Evolutionary conservation across 2,888 invertebrate genomes (phyloP).

Genomic region (Lepidocyrtoides sp.): DNA sequence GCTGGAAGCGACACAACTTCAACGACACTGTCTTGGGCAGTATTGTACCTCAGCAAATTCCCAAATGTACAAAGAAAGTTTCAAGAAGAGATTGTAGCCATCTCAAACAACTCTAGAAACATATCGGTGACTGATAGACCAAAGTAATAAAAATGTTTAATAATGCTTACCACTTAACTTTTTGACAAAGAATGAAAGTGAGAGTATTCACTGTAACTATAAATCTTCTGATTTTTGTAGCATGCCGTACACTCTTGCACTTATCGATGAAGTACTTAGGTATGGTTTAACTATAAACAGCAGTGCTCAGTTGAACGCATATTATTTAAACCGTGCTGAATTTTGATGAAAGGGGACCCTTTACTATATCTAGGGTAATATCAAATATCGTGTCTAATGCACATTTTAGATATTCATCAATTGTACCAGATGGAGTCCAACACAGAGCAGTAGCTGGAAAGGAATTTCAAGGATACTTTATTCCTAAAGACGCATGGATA

Average conservation of each 20-base stretch:
- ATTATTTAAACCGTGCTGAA: too few species aligned
- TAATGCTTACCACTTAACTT: too few species aligned
- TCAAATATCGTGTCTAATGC: too few species aligned
- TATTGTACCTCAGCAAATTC: slow-evolving; percentile 67
- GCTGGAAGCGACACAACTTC: slow-evolving; percentile 78
- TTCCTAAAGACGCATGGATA: slow-evolving; percentile 79
- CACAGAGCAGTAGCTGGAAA: slow-evolving; percentile 67
- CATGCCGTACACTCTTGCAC: slow-evolving; percentile 78
- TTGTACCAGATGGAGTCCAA: slow-evolving; percentile 71
- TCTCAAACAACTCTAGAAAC: slow-evolving; percentile 64
- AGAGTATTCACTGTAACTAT: too few species aligned
- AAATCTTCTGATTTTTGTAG: not conserved
- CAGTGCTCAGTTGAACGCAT: too few species aligned
- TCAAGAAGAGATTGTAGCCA: slow-evolving; percentile 69
- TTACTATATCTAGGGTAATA: too few species aligned
- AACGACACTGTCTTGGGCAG: slow-evolving; percentile 68
- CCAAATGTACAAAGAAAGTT: slow-evolving; percentile 72
- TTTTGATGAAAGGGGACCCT: too few species aligned
- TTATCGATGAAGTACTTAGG: slow-evolving; percentile 81
- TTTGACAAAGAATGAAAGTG: too few species aligned
- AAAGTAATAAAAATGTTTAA: slow-evolving; percentile 60
- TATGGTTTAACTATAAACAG: too few species aligned
- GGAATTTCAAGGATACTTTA: slow-evolving; percentile 71
- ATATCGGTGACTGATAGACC: slow-evolving; percentile 63
- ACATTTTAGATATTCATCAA: too few species aligned